A percentile compares a stretch with the other conserved stretches of the same genome.
Conservation (phyloP, 2,888 invertebrate genomes). For the Sipha maydis region DNA sequence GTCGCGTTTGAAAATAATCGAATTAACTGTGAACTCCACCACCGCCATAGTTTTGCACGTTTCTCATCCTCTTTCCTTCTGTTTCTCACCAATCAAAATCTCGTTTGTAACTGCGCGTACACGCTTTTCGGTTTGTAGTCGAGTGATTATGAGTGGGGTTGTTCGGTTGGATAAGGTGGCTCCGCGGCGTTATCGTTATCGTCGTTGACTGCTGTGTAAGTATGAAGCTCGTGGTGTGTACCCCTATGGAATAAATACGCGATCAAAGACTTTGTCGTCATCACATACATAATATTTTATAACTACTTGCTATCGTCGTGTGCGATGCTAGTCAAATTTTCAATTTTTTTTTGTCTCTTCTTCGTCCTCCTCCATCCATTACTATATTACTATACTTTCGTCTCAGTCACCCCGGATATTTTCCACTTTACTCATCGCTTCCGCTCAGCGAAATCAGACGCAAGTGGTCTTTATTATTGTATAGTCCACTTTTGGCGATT, state of each 20-base stretch:
- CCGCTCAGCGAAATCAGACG: too few relatives aligned
- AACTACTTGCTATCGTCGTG: too few relatives aligned
- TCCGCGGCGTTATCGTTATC: not conserved
- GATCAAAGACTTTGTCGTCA: conserved; percentile 19
- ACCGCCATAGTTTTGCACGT: not conserved
- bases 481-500: not conserved
- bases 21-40: conserved; percentile 13
- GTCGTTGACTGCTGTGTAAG: not conserved
- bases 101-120: not conserved
- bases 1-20: conserved; percentile 41
- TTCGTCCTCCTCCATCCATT: not conserved
- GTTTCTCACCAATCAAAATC: not conserved
- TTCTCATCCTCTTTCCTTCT: not conserved
- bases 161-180: not conserved
- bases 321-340: not conserved
- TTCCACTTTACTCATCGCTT: too few relatives aligned
- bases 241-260: too few relatives aligned
- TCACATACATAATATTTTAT: not conserved
- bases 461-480: too few relatives aligned
- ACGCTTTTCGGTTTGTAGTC: too few relatives aligned
- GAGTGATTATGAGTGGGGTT: not conserved
- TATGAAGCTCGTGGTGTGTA: not conserved
- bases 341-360: not conserved
- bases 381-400: too few relatives aligned
- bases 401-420: not conserved